Base-by-base conservation (phyloP, 2,888 invertebrate genomes). In the Folsomia candida region DNA sequence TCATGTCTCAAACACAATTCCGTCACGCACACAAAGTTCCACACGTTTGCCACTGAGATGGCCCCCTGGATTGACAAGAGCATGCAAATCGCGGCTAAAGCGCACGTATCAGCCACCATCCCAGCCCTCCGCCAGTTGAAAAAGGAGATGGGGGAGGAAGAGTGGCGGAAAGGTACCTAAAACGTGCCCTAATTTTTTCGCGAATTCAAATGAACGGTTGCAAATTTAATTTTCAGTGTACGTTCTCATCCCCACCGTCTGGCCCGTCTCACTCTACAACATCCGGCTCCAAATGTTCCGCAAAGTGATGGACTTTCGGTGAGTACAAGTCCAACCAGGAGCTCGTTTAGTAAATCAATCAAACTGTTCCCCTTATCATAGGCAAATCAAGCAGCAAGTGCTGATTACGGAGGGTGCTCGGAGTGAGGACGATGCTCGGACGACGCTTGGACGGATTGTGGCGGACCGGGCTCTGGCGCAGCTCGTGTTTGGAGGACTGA, bases 161-260 rank as follows among this genome's bases (percentile, higher is more conserved):
- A 69, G 37, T 71, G 71, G 71, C 24, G 22, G 28, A 64, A 69
- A 24, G 14, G 4, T 18, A n/a, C n/a, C n/a, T n/a, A n/a, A n/a
- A n/a, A n/a, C n/a, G n/a, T n/a, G n/a, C n/a, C n/a, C n/a, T n/a
- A n/a, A n/a, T n/a, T n/a, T n/a, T n/a, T n/a, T n/a, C n/a, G n/a
- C n/a, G n/a, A n/a, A n/a, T n/a, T n/a, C n/a, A n/a, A n/a, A n/a
- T n/a, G n/a, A n/a, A n/a, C n/a, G n/a, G n/a, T n/a, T n/a, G n/a
- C n/a, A n/a, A n/a, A n/a, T n/a, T n/a, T n/a, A n/a, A n/a, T n/a
- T n/a, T n/a, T n/a, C n/a, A n/a, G n/a, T 47, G 6, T 61, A 71
- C 37, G 71, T 71, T 11, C 59, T 69, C n/a, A 69, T 71, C 26
- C 71, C 71, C n/a, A 72, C 69, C 22, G 72, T 72, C n/a, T 72